These are phyloP conservation scores for Oxystoma pomonae DNA, from an alignment of 2,888 invertebrate genomes.

Conservation along the genomic window DNA sequence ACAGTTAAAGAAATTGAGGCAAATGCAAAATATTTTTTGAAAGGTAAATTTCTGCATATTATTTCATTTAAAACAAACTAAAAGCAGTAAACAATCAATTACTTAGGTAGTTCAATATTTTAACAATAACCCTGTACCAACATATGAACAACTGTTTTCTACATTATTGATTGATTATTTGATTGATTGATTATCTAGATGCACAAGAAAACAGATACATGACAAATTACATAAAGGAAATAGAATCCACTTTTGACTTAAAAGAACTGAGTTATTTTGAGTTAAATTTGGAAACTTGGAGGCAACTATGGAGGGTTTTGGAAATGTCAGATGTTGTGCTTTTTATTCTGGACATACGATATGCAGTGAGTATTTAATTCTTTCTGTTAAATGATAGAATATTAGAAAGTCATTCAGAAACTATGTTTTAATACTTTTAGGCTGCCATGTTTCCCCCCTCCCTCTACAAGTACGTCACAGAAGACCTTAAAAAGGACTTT, in stretches of 20 bases:
- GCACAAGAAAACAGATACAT: constrained; percentile 31
- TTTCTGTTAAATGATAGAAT: neutral
- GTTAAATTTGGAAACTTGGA: constrained; percentile 92
- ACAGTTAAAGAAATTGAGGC: no score
- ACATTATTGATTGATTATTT: no score
- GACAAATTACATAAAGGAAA: constrained; percentile 69
- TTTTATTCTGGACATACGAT: constrained; percentile 85
- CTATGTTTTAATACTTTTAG: constrained; percentile 44
- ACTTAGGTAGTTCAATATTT: no score
- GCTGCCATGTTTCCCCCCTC: constrained; percentile 86
- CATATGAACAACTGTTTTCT: no score
- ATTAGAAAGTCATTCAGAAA: no score
- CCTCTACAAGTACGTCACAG: constrained; percentile 73
- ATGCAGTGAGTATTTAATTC: constrained; percentile 58
- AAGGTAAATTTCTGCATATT: no score
- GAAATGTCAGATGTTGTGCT: constrained; percentile 91
- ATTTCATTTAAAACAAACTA: no score
- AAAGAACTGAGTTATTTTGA: constrained; percentile 82
- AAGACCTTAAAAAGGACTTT: constrained; percentile 73
- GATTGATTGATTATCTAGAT: no score
- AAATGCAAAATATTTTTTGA: no score
- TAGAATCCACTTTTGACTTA: constrained; percentile 60
- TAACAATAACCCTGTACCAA: no score
- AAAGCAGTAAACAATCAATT: no score
- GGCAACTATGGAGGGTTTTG: constrained; percentile 91